A percentile compares a stretch with the other conserved stretches of the same genome.
phyloP scores from a whole-genome alignment of 2,113 vertebrate genomes.

The Anoplopoma fimbria region DNA sequence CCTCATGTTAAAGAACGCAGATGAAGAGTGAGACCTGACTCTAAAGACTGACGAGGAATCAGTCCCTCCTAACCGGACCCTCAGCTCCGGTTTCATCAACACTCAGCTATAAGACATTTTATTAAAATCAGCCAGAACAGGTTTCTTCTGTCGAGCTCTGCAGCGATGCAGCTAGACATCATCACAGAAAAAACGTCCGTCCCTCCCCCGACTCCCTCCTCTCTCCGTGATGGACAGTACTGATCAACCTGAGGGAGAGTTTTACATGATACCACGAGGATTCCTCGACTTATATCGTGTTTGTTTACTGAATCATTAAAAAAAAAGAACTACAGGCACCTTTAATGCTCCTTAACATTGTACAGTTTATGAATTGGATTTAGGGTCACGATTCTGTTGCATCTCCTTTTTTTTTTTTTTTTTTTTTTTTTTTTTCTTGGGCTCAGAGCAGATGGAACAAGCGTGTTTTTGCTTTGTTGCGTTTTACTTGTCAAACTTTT shows the following conservation, averaged over 20 bases:
- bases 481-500: constrained; percentile 43
- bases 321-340: constrained; percentile 57
- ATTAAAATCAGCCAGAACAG: constrained; percentile 12
- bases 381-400: constrained; percentile 40
- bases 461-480: constrained; percentile 42
- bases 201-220: background rate
- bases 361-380: constrained; percentile 62
- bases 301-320: constrained; percentile 65
- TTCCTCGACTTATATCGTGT: constrained; percentile 56
- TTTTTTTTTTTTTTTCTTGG: constrained; percentile 54
- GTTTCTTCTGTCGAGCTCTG: constrained; percentile 20
- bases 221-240: constrained; percentile 42
- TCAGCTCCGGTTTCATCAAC: background rate
- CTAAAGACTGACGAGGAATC: background rate
- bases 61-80: background rate
- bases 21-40: constrained; percentile 80
- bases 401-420: constrained; percentile 45
- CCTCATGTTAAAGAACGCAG: constrained; percentile 91
- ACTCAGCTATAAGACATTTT: constrained; percentile 14
- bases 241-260: constrained; percentile 36
- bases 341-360: constrained; percentile 66
- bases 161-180: constrained; percentile 14
- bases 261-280: constrained; percentile 37
- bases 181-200: constrained; percentile 32
- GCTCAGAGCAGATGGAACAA: constrained; percentile 64